These are phyloP conservation scores for Ectropis crepuscularia DNA, from an alignment of 2,888 invertebrate species.

Conservation along the genomic window DNA sequence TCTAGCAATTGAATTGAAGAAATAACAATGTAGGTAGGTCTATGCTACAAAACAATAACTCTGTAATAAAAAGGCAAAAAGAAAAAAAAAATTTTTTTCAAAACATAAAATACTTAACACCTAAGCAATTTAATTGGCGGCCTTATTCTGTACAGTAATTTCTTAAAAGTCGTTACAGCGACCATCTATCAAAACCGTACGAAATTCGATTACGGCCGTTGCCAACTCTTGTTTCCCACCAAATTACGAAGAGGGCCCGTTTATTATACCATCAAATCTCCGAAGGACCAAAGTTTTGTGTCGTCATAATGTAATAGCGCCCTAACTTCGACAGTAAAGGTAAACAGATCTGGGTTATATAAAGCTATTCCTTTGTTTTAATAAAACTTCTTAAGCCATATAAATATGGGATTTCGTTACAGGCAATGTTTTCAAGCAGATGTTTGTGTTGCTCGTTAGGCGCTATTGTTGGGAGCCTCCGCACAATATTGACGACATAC, in stretches of 20 bases:
- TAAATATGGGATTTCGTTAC: slow-evolving; percentile 43
- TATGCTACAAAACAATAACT: too few species aligned
- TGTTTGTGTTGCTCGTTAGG: slow-evolving; percentile 41
- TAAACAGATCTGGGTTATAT: slow-evolving; percentile 37
- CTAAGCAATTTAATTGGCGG: too few species aligned
- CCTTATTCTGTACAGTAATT: slow-evolving; percentile 14
- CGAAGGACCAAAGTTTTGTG: slow-evolving; percentile 33
- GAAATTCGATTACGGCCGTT: slow-evolving; percentile 31
- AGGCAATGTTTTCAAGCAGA: slow-evolving; percentile 33
- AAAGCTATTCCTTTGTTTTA: slow-evolving; percentile 47
- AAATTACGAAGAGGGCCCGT: slow-evolving; percentile 34
- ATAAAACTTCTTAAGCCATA: slow-evolving; percentile 56
- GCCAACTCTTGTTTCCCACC: slow-evolving; percentile 29
- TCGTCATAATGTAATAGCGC: slow-evolving; percentile 31
- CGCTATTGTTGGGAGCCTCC: slow-evolving; percentile 30
- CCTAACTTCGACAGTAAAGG: slow-evolving; percentile 27
- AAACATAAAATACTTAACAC: too few species aligned
- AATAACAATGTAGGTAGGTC: slow-evolving; percentile 12
- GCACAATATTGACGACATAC: slow-evolving; percentile 37
- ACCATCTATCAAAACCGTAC: slow-evolving; percentile 31
- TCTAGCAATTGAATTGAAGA: slow-evolving; percentile 1
- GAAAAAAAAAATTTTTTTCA: too few species aligned
- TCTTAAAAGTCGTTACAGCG: slow-evolving; percentile 18
- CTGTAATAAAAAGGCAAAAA: too few species aligned
- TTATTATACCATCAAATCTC: slow-evolving; percentile 34